A percentile compares a stretch with the other conserved stretches of the same genome.
Conservation (phyloP, 2,113 vertebrate genomes). For the Centropus bengalensis region DNA sequence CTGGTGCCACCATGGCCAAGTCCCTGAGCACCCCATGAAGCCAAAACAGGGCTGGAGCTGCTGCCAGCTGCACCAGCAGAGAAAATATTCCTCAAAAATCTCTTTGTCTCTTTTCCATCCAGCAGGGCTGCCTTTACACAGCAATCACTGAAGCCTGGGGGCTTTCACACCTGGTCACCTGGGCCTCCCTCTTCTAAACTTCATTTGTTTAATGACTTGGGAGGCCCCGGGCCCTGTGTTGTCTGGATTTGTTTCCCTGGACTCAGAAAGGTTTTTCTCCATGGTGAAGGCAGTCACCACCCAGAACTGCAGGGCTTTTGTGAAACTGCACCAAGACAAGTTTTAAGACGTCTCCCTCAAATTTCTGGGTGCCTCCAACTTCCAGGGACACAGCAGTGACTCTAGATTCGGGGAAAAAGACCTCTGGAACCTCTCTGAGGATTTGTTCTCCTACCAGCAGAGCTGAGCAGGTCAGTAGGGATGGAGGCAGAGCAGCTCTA, state of each 20-base stretch:
- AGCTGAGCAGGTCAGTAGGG: fast-evolving
- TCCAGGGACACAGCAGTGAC: fast-evolving
- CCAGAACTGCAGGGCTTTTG: background rate
- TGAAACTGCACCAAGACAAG: background rate
- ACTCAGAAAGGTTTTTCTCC: background rate
- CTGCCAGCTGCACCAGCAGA: fast-evolving
- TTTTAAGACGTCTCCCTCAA: background rate
- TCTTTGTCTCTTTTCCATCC: background rate
- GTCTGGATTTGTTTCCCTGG: background rate
- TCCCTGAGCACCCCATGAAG: fast-evolving
- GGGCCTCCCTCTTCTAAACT: constrained; percentile 7
- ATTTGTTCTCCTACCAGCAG: background rate
- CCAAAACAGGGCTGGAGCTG: background rate
- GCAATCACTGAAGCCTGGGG: background rate
- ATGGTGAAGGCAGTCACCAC: background rate
- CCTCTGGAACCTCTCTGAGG: too few relatives aligned
- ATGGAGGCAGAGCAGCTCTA: background rate
- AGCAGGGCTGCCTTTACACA: background rate
- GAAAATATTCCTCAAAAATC: background rate
- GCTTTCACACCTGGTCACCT: constrained; percentile 33
- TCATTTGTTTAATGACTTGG: constrained; percentile 45
- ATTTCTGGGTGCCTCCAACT: background rate
- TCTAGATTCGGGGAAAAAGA: background rate
- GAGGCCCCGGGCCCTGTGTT: background rate
- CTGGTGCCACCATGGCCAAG: background rate